These are phyloP conservation scores for Leucoraja ocellata DNA, from an alignment of 2,797 vertebrate species.

Conservation along the genomic window DNA sequence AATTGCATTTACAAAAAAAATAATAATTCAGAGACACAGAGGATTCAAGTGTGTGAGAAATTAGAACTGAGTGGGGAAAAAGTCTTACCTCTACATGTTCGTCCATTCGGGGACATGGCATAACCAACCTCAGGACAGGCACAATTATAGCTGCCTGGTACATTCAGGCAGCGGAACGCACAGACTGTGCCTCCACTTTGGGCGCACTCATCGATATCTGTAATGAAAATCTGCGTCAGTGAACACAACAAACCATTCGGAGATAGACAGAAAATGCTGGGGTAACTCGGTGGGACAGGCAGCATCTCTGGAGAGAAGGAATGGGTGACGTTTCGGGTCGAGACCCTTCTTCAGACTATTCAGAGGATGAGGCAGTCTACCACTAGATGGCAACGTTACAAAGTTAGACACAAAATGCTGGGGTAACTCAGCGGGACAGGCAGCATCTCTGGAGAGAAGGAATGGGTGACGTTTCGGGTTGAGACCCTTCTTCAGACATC, in stretches of 20 bases:
- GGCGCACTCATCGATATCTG: conserved; percentile 88
- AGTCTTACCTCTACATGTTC: conserved; percentile 76
- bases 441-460: no score
- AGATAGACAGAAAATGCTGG: no score
- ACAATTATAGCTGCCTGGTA: conserved; percentile 82
- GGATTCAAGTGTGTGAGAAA: not conserved
- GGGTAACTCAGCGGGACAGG: no score
- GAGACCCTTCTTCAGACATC: no score
- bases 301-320: no score
- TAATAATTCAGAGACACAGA: not conserved
- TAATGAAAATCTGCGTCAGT: conserved; percentile 32
- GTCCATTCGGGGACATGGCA: conserved; percentile 72
- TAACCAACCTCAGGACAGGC: conserved; percentile 81
- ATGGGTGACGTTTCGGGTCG: no score
- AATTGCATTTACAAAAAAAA: not conserved
- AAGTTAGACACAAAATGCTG: no score
- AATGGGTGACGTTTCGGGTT: no score
- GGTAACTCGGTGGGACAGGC: no score
- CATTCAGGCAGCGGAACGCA: conserved; percentile 81
- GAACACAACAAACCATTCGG: not conserved
- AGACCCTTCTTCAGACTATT: no score
- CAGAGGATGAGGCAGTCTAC: no score
- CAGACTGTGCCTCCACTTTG: conserved; percentile 79
- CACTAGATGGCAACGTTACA: no score
- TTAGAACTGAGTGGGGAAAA: not conserved